Evolutionary conservation across 2,113 vertebrate species (phyloP), one percentile per base, ranked within the genome.

Genomic region (Lanius ludovicianus): DNA sequence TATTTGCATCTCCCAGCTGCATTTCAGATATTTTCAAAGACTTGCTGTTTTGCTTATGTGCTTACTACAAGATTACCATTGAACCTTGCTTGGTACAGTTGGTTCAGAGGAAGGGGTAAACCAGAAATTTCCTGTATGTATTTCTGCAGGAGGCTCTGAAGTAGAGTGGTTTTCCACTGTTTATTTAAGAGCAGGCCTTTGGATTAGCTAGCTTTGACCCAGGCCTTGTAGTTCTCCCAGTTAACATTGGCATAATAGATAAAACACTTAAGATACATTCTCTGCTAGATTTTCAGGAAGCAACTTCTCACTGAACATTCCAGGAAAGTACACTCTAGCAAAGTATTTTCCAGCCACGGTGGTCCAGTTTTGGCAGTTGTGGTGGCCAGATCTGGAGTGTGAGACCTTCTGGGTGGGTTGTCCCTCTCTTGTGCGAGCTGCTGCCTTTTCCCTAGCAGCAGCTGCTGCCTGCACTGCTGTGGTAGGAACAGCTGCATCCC

Each of bases 191-290:
- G n/a, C 13, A 15, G 71, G 62, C 87, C 55, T 89, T 96, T 90
- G 84, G 84, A 87, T 95, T 94, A 96, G 37, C 84, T 96, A 95
- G 76, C 88, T 92, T 84, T 84, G 52, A 81, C 80, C 90, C 90
- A 93, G 80, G 76, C 53, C 82, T 78, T 79, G 52, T 78, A 79
- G 63, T 50, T 81, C 49, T 89, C 70, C 24, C 53, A 79, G 50
- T 80, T 94, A 95, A 75, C 41, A 33, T 22, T 67, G 77, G 41
- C 55, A 16, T 74, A 63, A 86, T 33, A 69, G 60, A n/a, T 65
- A 67, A 91, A 96, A 55, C n/a, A 56, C 60, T 93, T 59, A 39
- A 65, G 64, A 55, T 63, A 57, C 4, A 8, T 73, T 89, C 62
- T 93, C 49, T 67, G 39, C 59, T 88, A 49, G 53, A 16, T 82